Base-by-base conservation (phyloP, 2,797 vertebrate species). In the Balearica regulorum region DNA sequence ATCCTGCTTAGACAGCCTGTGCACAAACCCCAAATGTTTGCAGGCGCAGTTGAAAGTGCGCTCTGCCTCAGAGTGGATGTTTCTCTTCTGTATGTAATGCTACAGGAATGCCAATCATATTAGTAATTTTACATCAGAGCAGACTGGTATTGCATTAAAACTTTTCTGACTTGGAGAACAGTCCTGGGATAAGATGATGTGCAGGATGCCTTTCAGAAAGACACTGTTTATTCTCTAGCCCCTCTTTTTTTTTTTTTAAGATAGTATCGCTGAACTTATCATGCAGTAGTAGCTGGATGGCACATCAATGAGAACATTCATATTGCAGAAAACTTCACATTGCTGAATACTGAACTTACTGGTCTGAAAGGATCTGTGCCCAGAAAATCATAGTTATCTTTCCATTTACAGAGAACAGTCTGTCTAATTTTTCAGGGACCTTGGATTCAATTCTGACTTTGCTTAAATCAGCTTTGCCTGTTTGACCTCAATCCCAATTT, bases 81-180 rank as follows among this genome's bases (percentile, higher is more conserved):
- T 96, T 96, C 91, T 81, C 39, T 93, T 90, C 82, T 82, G 37
- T 93, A 73, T 79, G 91, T 95, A 94, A 96, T 41, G 68, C 87
- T 91, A 65, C 78, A 93, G 75, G 92, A 96, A 97, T 95, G 87
- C 75, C 89, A 94, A 91, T 96, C 96, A 80, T 68, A 94, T 89
- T 84, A 96, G 80, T 81, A 93, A 91, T 86, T 96, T 94, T 80
- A 90, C 90, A 94, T 95, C 89, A 84, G 84, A 91, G 75, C 76
- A 75, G 60, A 93, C 64, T 86, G 37, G 60, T 86, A 89, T 57
- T 96, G 76, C 93, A 93, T 64, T 86, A 89, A 88, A 93, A 94
- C 78, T 86, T 81, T 86, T 89, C 87, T 87, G 84, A 87, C 69
- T n/a, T 10, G 66, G 81, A 88, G 83, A 95, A 89, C 69, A 75